phyloP scores from a whole-genome alignment of 2,113 vertebrate genomes.

The Aix galericulata region DNA sequence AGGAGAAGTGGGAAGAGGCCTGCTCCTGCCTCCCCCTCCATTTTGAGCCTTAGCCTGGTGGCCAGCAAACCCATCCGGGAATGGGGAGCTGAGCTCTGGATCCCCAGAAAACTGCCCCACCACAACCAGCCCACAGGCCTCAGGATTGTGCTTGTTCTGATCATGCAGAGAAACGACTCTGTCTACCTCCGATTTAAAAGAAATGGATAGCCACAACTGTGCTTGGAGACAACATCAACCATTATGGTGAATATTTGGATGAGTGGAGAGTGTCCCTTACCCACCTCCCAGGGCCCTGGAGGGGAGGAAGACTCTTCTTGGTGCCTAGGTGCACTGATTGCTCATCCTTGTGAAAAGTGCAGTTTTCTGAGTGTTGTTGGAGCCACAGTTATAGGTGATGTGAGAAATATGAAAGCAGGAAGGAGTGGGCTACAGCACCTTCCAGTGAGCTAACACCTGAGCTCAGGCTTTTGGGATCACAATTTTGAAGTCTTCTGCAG shows the following conservation, averaged over 20 bases:
- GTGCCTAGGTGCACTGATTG: neutral
- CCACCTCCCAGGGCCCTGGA: neutral
- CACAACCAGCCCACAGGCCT: neutral
- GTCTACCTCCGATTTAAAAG: neutral
- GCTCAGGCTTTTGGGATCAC: neutral
- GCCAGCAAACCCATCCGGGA: accelerated
- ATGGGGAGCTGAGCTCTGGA: neutral
- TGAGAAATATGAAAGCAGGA: neutral
- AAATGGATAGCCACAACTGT: neutral
- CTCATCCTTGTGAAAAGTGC: neutral
- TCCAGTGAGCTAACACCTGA: neutral
- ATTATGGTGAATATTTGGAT: neutral
- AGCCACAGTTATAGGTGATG: neutral
- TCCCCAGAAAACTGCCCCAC: neutral
- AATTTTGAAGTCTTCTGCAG: neutral
- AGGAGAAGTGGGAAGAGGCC: neutral
- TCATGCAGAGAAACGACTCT: accelerated
- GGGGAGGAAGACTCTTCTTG: neutral
- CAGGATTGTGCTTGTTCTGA: neutral
- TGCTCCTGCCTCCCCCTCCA: neutral
- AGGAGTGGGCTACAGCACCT: neutral
- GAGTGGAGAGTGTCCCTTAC: accelerated
- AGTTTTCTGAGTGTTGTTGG: neutral
- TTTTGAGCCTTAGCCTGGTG: neutral
- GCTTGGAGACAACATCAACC: neutral